phyloP scores from a whole-genome alignment of 1,140 invertebrate species.

The Caenorhabditis brenneri region DNA sequence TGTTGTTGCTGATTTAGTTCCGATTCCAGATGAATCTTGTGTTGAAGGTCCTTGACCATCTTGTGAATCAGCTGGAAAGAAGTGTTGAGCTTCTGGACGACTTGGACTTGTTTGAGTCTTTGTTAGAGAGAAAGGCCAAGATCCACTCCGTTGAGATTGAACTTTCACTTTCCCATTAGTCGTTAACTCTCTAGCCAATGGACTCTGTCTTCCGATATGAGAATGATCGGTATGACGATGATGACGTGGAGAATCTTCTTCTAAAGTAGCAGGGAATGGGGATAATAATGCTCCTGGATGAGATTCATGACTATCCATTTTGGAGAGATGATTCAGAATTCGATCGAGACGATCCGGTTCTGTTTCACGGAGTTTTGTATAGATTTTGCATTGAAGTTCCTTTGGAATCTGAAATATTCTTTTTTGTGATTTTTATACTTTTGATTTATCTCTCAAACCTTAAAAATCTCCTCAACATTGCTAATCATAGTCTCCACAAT shows the following conservation, averaged over 20 bases:
- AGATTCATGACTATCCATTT: conserved; percentile 38
- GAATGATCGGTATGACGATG: conserved; percentile 1
- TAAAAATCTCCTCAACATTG: conserved; percentile 53
- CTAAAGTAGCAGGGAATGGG: conserved; percentile 46
- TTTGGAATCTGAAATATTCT: conserved; percentile 49
- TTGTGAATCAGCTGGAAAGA: conserved; percentile 24
- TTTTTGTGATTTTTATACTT: neutral
- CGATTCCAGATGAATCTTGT: neutral
- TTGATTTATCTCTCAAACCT: neutral
- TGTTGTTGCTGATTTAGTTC: neutral
- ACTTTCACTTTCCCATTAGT: conserved; percentile 44
- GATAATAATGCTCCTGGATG: conserved; percentile 11
- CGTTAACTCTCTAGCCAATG: neutral
- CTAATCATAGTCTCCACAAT: conserved; percentile 52
- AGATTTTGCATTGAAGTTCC: conserved; percentile 52
- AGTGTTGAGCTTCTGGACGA: conserved; percentile 41
- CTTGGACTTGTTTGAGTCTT: conserved; percentile 29
- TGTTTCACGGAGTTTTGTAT: conserved; percentile 49
- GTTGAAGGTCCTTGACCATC: neutral
- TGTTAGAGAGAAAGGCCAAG: conserved; percentile 47
- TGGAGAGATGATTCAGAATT: conserved; percentile 47
- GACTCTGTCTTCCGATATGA: conserved; percentile 22
- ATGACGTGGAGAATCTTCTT: conserved; percentile 47
- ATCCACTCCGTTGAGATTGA: conserved; percentile 43
- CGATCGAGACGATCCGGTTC: conserved; percentile 51